Evolutionary conservation across 92 coral and sea anemone genomes (phyloP).

Genomic region (Palythoa heliodiscus): DNA sequence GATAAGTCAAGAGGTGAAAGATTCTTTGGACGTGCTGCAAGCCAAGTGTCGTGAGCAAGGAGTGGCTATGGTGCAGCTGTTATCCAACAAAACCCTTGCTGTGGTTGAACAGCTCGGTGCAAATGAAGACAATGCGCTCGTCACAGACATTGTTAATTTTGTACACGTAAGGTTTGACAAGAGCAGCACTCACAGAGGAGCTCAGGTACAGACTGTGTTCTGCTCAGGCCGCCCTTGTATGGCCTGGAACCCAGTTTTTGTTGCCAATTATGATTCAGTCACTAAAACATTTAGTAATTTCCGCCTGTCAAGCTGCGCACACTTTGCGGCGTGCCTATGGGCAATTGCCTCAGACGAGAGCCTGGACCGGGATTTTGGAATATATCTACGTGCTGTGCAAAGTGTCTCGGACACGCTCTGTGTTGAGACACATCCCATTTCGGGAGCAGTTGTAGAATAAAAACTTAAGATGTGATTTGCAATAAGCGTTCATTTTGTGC

Average conservation of each 20-base stretch:
- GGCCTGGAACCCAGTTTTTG: slow-evolving; percentile 86
- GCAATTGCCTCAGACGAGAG: slow-evolving; percentile 81
- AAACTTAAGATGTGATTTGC: not conserved
- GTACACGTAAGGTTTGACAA: slow-evolving; percentile 96
- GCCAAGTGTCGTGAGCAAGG: slow-evolving; percentile 53
- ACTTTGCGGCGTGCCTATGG: slow-evolving; percentile 93
- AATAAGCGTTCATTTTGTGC: not conserved
- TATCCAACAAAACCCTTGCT: slow-evolving; percentile 78
- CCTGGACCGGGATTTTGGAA: slow-evolving; percentile 66
- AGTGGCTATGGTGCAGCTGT: slow-evolving; percentile 80
- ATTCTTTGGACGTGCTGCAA: slow-evolving; percentile 62
- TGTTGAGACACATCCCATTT: not conserved
- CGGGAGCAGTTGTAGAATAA: not conserved
- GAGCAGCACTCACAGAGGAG: slow-evolving; percentile 58
- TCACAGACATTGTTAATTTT: slow-evolving; percentile 63
- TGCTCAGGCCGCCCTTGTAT: slow-evolving; percentile 93
- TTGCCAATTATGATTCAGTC: slow-evolving; percentile 36
- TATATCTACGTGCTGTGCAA: slow-evolving; percentile 56
- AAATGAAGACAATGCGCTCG: slow-evolving; percentile 57
- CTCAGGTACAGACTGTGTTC: slow-evolving; percentile 79
- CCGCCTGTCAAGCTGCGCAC: slow-evolving; percentile 76
- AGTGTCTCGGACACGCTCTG: slow-evolving; percentile 23
- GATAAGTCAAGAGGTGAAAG: slow-evolving; percentile 57
- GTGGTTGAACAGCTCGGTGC: slow-evolving; percentile 78
- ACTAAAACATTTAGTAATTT: slow-evolving; percentile 43